Percentiles rank a stretch among this genome's conserved stretches.
phyloP scores from a whole-genome alignment of 2,113 vertebrate genomes.

The Pelecanus crispus region DNA sequence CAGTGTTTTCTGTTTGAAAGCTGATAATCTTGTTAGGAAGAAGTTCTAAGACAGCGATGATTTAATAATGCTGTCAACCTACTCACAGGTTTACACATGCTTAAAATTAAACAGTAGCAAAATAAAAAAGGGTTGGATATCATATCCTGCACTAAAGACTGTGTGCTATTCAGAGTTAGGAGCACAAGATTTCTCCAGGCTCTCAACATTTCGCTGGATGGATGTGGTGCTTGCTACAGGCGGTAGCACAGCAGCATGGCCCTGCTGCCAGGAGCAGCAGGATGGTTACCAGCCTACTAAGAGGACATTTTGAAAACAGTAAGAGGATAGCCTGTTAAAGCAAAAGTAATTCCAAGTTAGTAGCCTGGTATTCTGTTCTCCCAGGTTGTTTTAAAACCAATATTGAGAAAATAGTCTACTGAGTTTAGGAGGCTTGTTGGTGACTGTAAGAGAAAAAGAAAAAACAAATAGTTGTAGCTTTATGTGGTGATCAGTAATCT shows the following conservation, averaged over 20 bases:
- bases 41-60: not conserved
- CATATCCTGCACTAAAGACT: rapidly evolving
- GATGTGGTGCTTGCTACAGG: not conserved
- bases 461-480: not conserved
- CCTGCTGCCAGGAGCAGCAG: not conserved
- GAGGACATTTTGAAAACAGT: not conserved
- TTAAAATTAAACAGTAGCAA: not conserved
- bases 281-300: not conserved
- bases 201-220: rapidly evolving
- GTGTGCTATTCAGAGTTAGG: not conserved
- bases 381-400: not conserved
- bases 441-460: not conserved
- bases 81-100: not conserved
- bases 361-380: not conserved
- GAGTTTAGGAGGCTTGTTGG: not conserved
- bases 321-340: not conserved
- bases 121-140: not conserved
- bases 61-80: not conserved
- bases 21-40: not conserved
- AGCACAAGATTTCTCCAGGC: not conserved
- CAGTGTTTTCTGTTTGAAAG: not conserved
- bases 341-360: not conserved
- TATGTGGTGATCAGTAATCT: not conserved
- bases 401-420: not conserved
- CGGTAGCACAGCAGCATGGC: not conserved